Evolutionary conservation across 2,888 invertebrate genomes (phyloP).

Genomic region (Acrobeloides nanus): DNA sequence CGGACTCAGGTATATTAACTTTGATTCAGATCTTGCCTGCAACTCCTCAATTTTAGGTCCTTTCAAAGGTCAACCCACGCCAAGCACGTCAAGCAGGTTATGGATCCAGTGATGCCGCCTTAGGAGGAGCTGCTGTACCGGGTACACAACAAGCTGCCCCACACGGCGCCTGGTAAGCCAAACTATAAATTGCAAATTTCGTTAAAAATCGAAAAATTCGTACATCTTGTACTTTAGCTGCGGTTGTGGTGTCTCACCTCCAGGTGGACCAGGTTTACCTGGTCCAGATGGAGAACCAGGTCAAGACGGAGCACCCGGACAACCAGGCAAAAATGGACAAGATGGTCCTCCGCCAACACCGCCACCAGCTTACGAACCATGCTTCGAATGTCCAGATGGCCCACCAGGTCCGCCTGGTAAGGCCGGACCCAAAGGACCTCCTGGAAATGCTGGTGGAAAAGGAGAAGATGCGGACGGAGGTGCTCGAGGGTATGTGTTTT

Average conservation of each 20-base stretch:
- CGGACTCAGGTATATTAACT: slow-evolving; percentile 37
- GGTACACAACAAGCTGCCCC: slow-evolving; percentile 9
- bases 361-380: slow-evolving; percentile 28
- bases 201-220: too few species aligned
- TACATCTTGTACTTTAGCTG: slow-evolving; percentile 22
- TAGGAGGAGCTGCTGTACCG: background rate
- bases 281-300: slow-evolving; percentile 33
- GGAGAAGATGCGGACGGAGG: slow-evolving; percentile 18
- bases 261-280: slow-evolving; percentile 38
- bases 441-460: slow-evolving; percentile 21
- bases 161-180: slow-evolving; percentile 12
- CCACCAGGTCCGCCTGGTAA: slow-evolving; percentile 37
- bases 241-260: slow-evolving; percentile 15
- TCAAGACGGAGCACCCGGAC: slow-evolving; percentile 37
- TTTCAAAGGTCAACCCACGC: slow-evolving; percentile 27
- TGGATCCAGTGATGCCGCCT: slow-evolving; percentile 8
- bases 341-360: slow-evolving; percentile 30
- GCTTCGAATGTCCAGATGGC: slow-evolving; percentile 40
- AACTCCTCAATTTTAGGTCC: slow-evolving; percentile 12
- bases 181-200: slow-evolving; percentile 2
- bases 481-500: too few species aligned
- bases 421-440: slow-evolving; percentile 4
- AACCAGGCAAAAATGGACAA: slow-evolving; percentile 35
- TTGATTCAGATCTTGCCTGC: background rate
- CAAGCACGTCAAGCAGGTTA: slow-evolving; percentile 30